Percentiles rank a stretch among this genome's conserved stretches.
Evolutionary conservation across 92 coral and sea anemone genomes (phyloP).

Genomic region (Porites cylindrica): DNA sequence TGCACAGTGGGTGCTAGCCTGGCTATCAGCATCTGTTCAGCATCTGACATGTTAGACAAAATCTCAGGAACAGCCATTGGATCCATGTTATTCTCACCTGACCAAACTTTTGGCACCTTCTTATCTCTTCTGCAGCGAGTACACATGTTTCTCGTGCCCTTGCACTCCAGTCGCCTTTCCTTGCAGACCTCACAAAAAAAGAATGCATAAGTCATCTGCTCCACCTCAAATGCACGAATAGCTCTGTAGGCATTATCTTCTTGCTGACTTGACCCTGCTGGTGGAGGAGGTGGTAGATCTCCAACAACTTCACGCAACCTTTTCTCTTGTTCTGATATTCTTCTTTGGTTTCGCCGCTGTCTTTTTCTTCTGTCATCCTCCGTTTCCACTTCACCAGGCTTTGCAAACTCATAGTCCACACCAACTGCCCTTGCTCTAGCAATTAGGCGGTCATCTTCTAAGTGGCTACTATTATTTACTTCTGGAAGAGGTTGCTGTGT

Average conservation of each 20-base stretch:
- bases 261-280: conserved; percentile 33
- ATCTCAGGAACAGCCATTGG: no score
- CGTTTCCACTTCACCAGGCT: not conserved
- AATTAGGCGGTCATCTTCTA: no score
- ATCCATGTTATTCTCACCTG: no score
- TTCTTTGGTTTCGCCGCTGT: conserved; percentile 23
- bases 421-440: no score
- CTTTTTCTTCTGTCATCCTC: conserved; percentile 21
- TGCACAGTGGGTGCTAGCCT: not conserved
- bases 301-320: conserved; percentile 31
- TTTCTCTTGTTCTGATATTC: conserved; percentile 4
- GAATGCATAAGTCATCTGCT: conserved; percentile 41
- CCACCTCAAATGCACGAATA: conserved; percentile 49
- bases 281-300: conserved; percentile 51
- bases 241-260: conserved; percentile 45
- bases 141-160: no score
- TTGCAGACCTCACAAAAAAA: conserved; percentile 54
- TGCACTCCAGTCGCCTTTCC: conserved; percentile 33
- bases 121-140: no score
- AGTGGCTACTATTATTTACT: not conserved
- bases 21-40: conserved; percentile 60
- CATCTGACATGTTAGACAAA: not conserved
- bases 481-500: conserved; percentile 9
- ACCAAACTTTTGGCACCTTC: no score
- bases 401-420: no score